Percentiles rank a stretch among this genome's conserved stretches.
phyloP scores from a whole-genome alignment of 1,140 invertebrate genomes.

The Branchinecta lindahli region DNA sequence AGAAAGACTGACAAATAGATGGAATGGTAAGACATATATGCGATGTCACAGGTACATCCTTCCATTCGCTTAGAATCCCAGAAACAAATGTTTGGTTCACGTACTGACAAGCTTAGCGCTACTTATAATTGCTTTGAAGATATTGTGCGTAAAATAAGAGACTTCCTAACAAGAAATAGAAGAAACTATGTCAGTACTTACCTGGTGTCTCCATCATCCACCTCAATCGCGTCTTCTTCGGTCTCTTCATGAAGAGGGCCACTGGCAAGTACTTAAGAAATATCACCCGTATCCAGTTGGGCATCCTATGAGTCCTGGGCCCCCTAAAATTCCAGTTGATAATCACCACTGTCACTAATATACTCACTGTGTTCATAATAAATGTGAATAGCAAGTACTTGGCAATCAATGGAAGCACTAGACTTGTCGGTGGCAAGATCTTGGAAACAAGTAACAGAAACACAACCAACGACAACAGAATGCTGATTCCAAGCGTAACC shows the following conservation, averaged over 20 bases:
- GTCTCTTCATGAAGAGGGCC: slow-evolving; percentile 72
- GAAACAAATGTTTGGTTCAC: too few species aligned
- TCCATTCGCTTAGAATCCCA: too few species aligned
- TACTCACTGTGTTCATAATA: slow-evolving; percentile 99
- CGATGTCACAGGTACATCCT: too few species aligned
- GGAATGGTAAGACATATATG: too few species aligned
- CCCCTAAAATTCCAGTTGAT: slow-evolving; percentile 99
- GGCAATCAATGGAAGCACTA: slow-evolving; percentile 88
- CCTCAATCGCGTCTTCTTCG: slow-evolving; percentile 71
- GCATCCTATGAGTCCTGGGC: slow-evolving; percentile 74
- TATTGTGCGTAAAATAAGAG: too few species aligned
- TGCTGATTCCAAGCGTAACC: slow-evolving; percentile 92
- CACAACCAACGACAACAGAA: slow-evolving; percentile 97
- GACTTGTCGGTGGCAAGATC: slow-evolving; percentile 92
- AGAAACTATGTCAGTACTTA: too few species aligned
- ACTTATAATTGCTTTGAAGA: too few species aligned
- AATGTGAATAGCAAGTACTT: slow-evolving; percentile 99
- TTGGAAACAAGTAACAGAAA: slow-evolving; percentile 96
- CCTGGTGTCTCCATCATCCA: slow-evolving; percentile 94
- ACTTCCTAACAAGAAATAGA: too few species aligned
- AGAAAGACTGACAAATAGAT: too few species aligned
- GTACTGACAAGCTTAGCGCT: too few species aligned
- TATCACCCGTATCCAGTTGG: slow-evolving; percentile 76
- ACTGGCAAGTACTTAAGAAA: slow-evolving; percentile 82
- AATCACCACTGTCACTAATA: slow-evolving; percentile 94